A percentile compares a stretch with the other conserved stretches of the same genome.
These are phyloP conservation scores for Asobara japonica DNA, from an alignment of 1,140 invertebrate genomes.

Conservation along the genomic window DNA sequence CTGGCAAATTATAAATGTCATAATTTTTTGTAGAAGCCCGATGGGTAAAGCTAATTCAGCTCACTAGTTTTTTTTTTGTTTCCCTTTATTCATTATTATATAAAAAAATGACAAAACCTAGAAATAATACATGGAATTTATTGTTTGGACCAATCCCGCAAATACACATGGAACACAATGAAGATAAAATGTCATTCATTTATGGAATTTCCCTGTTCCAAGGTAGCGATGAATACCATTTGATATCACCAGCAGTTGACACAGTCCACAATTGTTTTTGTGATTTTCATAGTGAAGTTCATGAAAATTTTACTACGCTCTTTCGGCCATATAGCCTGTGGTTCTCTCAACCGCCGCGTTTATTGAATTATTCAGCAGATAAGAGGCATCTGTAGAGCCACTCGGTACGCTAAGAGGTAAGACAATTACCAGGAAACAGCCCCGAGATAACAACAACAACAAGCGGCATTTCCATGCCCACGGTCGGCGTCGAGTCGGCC, in stretches of 20 bases:
- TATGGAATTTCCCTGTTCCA: too few relatives aligned
- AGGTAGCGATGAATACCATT: neutral
- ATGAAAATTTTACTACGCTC: neutral
- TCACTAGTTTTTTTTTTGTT: too few relatives aligned
- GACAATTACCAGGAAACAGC: slow-evolving; percentile 54
- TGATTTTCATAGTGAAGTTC: neutral
- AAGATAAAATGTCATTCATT: too few relatives aligned
- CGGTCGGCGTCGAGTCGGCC: slow-evolving; percentile 32
- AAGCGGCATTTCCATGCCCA: slow-evolving; percentile 42
- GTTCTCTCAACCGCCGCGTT: slow-evolving; percentile 36
- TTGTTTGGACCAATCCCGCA: too few relatives aligned
- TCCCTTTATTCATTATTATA: too few relatives aligned
- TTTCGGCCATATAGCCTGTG: neutral
- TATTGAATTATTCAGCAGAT: slow-evolving; percentile 56
- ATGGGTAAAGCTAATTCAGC: too few relatives aligned
- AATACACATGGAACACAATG: too few relatives aligned
- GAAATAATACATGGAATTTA: too few relatives aligned
- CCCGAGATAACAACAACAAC: slow-evolving; percentile 49
- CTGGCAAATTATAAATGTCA: too few relatives aligned
- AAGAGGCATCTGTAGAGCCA: slow-evolving; percentile 43
- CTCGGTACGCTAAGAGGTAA: slow-evolving; percentile 44
- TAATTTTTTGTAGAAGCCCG: too few relatives aligned
- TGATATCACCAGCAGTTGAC: neutral
- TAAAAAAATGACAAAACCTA: too few relatives aligned
- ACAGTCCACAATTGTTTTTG: neutral